A percentile compares a stretch with the other conserved stretches of the same genome.
Conservation (phyloP, 2,113 vertebrate species). For the Pseudorectes ferrugineus region DNA sequence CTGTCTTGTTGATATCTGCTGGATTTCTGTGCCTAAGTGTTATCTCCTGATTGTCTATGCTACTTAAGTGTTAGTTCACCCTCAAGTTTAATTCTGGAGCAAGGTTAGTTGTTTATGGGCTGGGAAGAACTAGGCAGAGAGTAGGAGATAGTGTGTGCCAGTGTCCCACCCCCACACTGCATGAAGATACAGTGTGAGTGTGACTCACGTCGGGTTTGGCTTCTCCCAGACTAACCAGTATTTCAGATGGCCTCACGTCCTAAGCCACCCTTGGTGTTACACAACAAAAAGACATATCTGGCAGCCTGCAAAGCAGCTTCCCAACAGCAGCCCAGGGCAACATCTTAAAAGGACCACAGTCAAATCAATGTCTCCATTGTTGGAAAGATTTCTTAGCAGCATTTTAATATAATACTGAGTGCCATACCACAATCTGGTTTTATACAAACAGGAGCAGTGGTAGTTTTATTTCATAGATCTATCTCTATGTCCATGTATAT, state of each 20-base stretch:
- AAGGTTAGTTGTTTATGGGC: neutral
- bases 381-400: neutral
- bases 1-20: neutral
- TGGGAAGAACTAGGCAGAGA: neutral
- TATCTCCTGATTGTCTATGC: neutral
- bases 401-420: neutral
- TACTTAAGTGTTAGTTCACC: neutral
- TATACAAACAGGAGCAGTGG: neutral
- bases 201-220: neutral
- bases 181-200: neutral
- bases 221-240: conserved; percentile 38
- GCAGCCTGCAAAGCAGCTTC: neutral
- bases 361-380: conserved; percentile 6
- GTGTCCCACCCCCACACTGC: neutral
- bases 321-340: conserved; percentile 33
- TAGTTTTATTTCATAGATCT: neutral
- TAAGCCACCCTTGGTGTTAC: conserved; percentile 27
- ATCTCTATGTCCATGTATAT: neutral
- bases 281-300: neutral
- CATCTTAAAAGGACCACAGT: neutral
- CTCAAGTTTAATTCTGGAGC: neutral
- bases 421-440: neutral
- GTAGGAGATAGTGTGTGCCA: neutral
- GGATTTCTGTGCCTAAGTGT: neutral
- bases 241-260: conserved; percentile 12